Percentiles rank a stretch among this genome's conserved stretches.
Conservation (phyloP, 2,113 vertebrate genomes). For the Sialia sialis region DNA sequence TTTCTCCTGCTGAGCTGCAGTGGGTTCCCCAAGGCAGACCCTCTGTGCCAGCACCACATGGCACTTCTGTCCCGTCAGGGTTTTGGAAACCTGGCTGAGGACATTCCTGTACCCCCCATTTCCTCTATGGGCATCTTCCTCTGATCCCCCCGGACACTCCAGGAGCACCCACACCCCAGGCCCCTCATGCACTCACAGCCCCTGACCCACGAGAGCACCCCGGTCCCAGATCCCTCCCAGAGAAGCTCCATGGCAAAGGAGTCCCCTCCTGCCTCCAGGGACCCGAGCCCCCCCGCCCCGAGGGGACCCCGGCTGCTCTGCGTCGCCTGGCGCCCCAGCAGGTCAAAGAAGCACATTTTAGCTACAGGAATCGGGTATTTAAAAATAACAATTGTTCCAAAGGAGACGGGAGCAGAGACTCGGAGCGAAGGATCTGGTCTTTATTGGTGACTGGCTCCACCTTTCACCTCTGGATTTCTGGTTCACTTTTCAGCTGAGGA, state of each 20-base stretch:
- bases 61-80: background rate
- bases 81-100: background rate
- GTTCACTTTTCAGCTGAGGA: background rate
- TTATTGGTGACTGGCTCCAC: constrained; percentile 13
- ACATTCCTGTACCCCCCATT: background rate
- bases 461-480: background rate
- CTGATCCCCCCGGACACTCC: background rate
- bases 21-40: background rate
- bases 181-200: background rate
- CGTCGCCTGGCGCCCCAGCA: constrained; percentile 53
- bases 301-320: constrained; percentile 12
- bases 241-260: constrained; percentile 28
- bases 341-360: constrained; percentile 80
- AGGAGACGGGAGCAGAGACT: constrained; percentile 46
- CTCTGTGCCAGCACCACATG: fast-evolving
- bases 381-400: background rate
- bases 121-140: background rate
- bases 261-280: background rate
- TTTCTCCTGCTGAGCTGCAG: background rate
- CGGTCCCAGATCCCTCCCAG: background rate
- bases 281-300: background rate
- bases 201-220: background rate
- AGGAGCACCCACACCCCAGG: background rate
- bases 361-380: constrained; percentile 75
- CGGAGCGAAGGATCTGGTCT: background rate